Percentiles rank a stretch among this genome's conserved stretches.
These are phyloP conservation scores for Siniperca knerii DNA, from an alignment of 2,113 vertebrate species.

Conservation along the genomic window DNA sequence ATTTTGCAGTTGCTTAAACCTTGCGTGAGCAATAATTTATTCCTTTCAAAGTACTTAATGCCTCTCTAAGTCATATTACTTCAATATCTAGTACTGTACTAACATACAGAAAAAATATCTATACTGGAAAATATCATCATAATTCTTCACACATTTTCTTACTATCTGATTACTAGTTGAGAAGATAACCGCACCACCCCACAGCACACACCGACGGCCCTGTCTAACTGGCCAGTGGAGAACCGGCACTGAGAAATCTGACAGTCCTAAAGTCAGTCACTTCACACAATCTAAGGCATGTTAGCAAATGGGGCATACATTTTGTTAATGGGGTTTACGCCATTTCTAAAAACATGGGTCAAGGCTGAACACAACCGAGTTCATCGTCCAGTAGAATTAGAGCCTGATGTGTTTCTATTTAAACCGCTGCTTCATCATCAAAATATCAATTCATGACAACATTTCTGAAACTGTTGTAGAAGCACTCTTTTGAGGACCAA, in stretches of 20 bases:
- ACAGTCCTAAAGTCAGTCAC: background rate
- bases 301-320: background rate
- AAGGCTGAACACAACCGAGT: background rate
- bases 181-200: background rate
- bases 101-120: background rate
- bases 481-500: background rate
- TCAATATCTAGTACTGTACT: background rate
- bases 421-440: too few relatives aligned
- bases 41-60: constrained; percentile 1
- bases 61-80: background rate
- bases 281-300: background rate
- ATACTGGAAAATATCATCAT: background rate
- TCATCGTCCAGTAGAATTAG: background rate
- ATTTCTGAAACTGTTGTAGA: background rate
- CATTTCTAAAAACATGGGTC: background rate
- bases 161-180: background rate
- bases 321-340: background rate
- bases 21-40: constrained; percentile 21
- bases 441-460: background rate
- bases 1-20: constrained; percentile 26
- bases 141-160: background rate
- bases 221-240: background rate
- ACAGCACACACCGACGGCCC: background rate
- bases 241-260: background rate
- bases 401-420: background rate